Evolutionary conservation across 1,140 invertebrate species (phyloP).

Genomic region (Meloidogyne chitwoodi): DNA sequence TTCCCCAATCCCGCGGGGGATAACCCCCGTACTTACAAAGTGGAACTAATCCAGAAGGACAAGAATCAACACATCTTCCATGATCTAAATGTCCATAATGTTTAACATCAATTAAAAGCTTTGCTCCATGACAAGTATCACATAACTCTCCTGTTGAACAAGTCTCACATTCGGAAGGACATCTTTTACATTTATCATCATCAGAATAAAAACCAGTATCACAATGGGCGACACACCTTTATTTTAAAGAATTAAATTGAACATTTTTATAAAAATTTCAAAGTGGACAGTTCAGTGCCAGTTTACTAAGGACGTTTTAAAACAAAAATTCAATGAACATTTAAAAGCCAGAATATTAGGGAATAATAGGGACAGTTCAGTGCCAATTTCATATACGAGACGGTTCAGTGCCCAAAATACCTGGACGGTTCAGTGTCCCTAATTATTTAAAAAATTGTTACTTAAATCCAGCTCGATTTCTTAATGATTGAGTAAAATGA

Average conservation of each 20-base stretch:
- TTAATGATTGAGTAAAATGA: slow-evolving; percentile 52
- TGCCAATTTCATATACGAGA: too few species aligned
- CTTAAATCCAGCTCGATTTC: slow-evolving; percentile 58
- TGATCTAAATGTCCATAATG: slow-evolving; percentile 51
- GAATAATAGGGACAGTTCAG: too few species aligned
- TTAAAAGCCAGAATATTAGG: too few species aligned
- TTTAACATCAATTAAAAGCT: slow-evolving; percentile 51
- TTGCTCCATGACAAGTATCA: slow-evolving; percentile 53
- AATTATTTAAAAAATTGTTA: slow-evolving; percentile 6
- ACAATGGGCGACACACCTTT: slow-evolving; percentile 46
- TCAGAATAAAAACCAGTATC: slow-evolving; percentile 56
- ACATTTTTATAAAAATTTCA: not conserved
- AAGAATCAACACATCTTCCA: slow-evolving; percentile 54
- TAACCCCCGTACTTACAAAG: slow-evolving; percentile 59
- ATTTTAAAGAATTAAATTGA: not conserved
- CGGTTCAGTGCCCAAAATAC: too few species aligned
- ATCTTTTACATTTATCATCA: slow-evolving; percentile 54
- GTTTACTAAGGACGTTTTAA: too few species aligned
- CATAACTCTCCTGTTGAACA: slow-evolving; percentile 51
- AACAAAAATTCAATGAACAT: too few species aligned
- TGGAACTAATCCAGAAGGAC: slow-evolving; percentile 48
- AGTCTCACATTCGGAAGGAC: slow-evolving; percentile 47
- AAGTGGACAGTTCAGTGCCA: too few species aligned
- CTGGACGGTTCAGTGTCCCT: not conserved
- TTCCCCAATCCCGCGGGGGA: too few species aligned